Percentiles rank a stretch among this genome's conserved stretches.
phyloP scores from a whole-genome alignment of 2,888 invertebrate species.

The Tipula lateralis region DNA sequence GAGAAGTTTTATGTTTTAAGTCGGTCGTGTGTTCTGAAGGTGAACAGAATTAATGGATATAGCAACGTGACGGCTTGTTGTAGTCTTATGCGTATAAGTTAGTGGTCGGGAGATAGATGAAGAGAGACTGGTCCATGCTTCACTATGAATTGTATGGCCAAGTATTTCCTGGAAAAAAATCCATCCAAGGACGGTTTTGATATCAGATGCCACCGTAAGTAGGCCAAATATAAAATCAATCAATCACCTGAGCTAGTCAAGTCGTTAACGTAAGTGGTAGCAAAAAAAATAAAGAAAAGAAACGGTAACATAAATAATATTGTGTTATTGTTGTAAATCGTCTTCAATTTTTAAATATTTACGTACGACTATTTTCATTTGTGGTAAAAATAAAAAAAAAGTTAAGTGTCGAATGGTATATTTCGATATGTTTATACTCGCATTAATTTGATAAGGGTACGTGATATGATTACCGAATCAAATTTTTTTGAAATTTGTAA shows the following conservation, averaged over 20 bases:
- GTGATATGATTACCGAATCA: conserved; percentile 2
- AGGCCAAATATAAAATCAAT: neutral
- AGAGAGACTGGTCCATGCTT: too few relatives aligned
- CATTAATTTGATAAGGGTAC: conserved; percentile 27
- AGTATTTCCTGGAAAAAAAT: too few relatives aligned
- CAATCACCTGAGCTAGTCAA: neutral
- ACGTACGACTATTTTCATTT: neutral
- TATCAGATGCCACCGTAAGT: neutral
- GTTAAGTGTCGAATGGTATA: conserved; percentile 28
- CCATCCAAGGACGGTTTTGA: neutral
- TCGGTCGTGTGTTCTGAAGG: too few relatives aligned
- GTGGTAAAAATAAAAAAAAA: neutral
- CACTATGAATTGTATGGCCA: too few relatives aligned
- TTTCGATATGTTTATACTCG: conserved; percentile 3
- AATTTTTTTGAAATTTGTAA: neutral
- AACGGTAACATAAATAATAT: neutral
- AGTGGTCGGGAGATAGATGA: too few relatives aligned
- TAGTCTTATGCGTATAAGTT: too few relatives aligned
- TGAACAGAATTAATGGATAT: too few relatives aligned
- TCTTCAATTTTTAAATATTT: neutral
- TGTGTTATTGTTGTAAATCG: neutral
- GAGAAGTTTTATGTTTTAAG: too few relatives aligned
- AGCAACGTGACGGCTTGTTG: too few relatives aligned
- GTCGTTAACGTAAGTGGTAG: neutral
- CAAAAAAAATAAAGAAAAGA: neutral